Evolutionary conservation across 2,888 invertebrate genomes (phyloP).

Genomic region (Syritta pipiens): DNA sequence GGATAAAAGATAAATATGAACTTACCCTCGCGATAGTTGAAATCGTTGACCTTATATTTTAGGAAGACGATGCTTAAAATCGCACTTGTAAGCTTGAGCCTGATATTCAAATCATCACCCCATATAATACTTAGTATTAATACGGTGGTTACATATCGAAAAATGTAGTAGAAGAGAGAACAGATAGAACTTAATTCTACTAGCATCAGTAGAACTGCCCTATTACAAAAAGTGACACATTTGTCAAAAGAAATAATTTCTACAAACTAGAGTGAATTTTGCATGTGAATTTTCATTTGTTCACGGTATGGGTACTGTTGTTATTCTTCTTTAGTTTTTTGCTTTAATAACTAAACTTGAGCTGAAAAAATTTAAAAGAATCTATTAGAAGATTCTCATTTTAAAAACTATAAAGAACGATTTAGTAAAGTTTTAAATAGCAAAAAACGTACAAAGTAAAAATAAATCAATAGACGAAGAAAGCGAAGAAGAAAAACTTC

Average conservation of each 20-base stretch:
- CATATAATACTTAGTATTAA: no score
- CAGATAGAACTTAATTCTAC: no score
- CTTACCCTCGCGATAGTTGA: no score
- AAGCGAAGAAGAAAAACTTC: conserved; percentile 46
- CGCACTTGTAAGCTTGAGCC: no score
- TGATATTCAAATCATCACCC: no score
- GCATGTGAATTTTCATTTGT: conserved; percentile 41
- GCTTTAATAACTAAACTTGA: conserved; percentile 6
- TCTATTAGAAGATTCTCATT: no score
- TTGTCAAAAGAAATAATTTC: conserved; percentile 20
- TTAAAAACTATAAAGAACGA: neutral
- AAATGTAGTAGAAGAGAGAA: neutral
- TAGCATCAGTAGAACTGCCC: neutral
- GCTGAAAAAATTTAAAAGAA: neutral
- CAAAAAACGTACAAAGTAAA: conserved; percentile 36
- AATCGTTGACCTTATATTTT: no score
- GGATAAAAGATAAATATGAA: no score
- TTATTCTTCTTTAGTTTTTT: conserved; percentile 49
- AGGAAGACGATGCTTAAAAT: no score
- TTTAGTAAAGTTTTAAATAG: neutral
- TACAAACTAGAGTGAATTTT: conserved; percentile 13
- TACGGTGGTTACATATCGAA: no score
- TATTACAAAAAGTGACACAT: neutral
- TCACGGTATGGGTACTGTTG: conserved; percentile 34
- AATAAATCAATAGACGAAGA: conserved; percentile 60